Base-by-base conservation (phyloP, 1,140 invertebrate species). In the Pemphigus obesinymphae region DNA sequence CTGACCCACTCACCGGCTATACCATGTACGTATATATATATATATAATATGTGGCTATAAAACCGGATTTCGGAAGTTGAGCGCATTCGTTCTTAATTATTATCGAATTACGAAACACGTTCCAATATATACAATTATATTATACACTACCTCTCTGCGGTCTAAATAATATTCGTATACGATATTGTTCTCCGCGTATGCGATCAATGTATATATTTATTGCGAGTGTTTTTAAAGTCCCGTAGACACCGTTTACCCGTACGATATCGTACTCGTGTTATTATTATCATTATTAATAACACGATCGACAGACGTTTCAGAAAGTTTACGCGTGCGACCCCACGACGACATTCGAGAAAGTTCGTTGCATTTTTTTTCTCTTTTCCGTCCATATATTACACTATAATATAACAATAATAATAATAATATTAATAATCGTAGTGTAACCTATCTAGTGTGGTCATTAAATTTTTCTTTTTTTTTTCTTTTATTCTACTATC, bases 31-130 rank as follows among this genome's bases (percentile, higher is more conserved):
- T 6, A n/a, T n/a, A n/a, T n/a, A n/a, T n/a, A n/a, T n/a, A n/a
- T n/a, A n/a, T n/a, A n/a, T n/a, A n/a, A n/a, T n/a, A n/a, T 37
- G 8, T 23, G 63, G 20, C 63, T 17, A 31, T 34, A 70, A 73
- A 73, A 73, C 70, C 70, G 70, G 70, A 73, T 73, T 73, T 73
- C 70, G 70, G 70, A 73, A 73, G 70, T 73, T 31, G 66, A 70
- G 66, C 45, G 17, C 23, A 3, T 23, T 31, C 70, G 15, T 73
- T 73, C 23, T 11, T 50, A 29, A 48, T 73, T 72, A 72, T 72
- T 48, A 48, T 48, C 68, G 68, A 72, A 72, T 72, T 72, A 72
- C 23, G 66, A 70, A 70, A 70, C 34, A 23, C n/a, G 66, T 70
- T 70, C n/a, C 11, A 53, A 55, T 55, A 55, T 53, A 8, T n/a